Evolutionary conservation across 2,888 invertebrate species (phyloP).

Genomic region (Disparrhopalites patrizii): DNA sequence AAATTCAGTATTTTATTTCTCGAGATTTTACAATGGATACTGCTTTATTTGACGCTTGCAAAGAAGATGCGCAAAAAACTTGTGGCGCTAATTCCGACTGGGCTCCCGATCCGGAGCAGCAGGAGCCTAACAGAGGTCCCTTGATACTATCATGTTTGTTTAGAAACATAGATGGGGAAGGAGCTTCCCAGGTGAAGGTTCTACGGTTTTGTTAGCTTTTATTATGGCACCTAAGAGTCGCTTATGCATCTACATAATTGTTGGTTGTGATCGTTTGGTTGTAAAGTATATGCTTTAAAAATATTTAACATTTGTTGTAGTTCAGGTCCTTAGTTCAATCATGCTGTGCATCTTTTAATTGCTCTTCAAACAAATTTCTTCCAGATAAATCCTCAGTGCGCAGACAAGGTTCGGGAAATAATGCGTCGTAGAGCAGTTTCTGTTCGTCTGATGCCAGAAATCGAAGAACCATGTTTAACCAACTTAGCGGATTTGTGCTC

Average conservation of each 20-base stretch:
- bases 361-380: no score
- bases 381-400: constrained; percentile 50
- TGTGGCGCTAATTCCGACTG: constrained; percentile 77
- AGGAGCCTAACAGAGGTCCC: constrained; percentile 74
- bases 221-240: no score
- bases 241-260: no score
- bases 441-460: constrained; percentile 89
- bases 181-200: constrained; percentile 9
- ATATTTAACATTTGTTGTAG: no score
- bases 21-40: constrained; percentile 92
- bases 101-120: constrained; percentile 62
- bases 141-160: constrained; percentile 88
- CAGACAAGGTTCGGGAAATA: constrained; percentile 75
- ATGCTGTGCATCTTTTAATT: no score
- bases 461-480: constrained; percentile 82
- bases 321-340: no score
- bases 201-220: neutral
- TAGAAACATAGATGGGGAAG: constrained; percentile 55
- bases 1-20: constrained; percentile 95
- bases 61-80: constrained; percentile 73
- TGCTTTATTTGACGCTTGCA: constrained; percentile 80
- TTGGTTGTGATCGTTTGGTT: no score
- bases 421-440: constrained; percentile 89
- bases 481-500: constrained; percentile 80
- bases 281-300: no score